Evolutionary conservation across 2,113 vertebrate genomes (phyloP), one percentile per base, ranked within the genome.

Genomic region (Menura novaehollandiae): DNA sequence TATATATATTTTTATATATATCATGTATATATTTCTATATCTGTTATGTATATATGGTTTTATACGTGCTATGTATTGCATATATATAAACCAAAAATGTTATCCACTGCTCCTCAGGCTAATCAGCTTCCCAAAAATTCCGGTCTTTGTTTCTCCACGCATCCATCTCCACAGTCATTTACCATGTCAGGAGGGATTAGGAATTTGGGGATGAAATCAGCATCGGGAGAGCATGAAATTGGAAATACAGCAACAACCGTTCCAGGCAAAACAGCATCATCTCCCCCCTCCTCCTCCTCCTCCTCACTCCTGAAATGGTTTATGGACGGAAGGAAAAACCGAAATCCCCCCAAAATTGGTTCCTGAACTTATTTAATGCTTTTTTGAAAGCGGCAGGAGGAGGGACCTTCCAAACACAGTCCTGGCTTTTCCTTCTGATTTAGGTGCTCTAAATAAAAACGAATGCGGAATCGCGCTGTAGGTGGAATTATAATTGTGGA

Each of bases 171-270:
- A 72, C 5, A n/a, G 72, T 84, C 64, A 81, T 95, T 95, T 84
- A 69, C 83, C 66, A 22, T 18, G 64, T 86, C 93, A 67, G 71
- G 92, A 83, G 44, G 64, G 52, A 92, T 96, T 44, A 92, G 80
- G 77, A 92, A 49, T 84, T 46, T 18, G 67, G 63, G 63, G 68
- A 88, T n/a, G 3, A 83, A 91, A 93, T 44, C 15, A 3, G 82
- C 1, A 0, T 41, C 2, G 3, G 43, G 67, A 85, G 51, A 91
- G 88, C 62, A 23, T 76, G 85, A 95, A 93, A 95, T 71, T 33
- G 62, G 58, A 94, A 89, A 79, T 46, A 22, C 71, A 85, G 89
- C 85, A 92, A 68, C 44, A 35, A 73, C 20, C 3, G 0, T 69
- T 80, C 46, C 71, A 82, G 71, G 85, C 71, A 56, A 66, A 96